These are phyloP conservation scores for Scylla paramamosain DNA, from an alignment of 1,140 invertebrate genomes.

Conservation along the genomic window DNA sequence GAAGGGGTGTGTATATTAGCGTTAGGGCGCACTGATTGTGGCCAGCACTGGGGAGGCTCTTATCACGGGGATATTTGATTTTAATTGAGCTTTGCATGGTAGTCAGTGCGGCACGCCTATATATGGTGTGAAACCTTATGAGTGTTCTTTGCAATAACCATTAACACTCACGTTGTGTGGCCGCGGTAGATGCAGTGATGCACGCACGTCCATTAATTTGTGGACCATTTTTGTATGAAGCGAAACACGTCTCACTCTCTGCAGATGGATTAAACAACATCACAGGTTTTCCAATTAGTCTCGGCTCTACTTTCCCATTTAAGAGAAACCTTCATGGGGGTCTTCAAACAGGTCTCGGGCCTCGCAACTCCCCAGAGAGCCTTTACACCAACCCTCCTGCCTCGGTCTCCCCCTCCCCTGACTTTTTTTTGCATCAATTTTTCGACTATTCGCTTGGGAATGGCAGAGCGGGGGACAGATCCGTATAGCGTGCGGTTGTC, in stretches of 20 bases:
- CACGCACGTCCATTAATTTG: conserved; percentile 49
- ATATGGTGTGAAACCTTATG: background rate
- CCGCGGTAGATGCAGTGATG: background rate
- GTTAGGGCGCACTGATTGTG: background rate
- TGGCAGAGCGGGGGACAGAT: conserved; percentile 40
- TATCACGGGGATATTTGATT: conserved; percentile 38
- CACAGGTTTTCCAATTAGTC: conserved; percentile 68
- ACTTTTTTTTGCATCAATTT: conserved; percentile 38
- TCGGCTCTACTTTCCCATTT: conserved; percentile 54
- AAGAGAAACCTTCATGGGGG: conserved; percentile 39
- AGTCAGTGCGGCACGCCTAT: background rate
- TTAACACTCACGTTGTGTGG: background rate
- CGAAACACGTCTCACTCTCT: background rate
- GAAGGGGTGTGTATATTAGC: background rate
- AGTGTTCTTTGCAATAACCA: conserved; percentile 24
- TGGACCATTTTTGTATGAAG: conserved; percentile 42
- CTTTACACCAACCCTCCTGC: conserved; percentile 28
- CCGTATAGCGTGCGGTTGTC: conserved; percentile 52
- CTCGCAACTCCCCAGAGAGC: conserved; percentile 30
- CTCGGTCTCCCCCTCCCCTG: background rate
- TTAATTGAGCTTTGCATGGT: conserved; percentile 28
- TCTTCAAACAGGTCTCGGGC: conserved; percentile 57
- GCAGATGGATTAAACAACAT: conserved; percentile 55
- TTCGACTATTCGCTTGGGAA: conserved; percentile 26
- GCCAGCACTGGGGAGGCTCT: background rate